Conservation (phyloP, 2,797 vertebrate species). For the Ctenosaura bakeri region DNA sequence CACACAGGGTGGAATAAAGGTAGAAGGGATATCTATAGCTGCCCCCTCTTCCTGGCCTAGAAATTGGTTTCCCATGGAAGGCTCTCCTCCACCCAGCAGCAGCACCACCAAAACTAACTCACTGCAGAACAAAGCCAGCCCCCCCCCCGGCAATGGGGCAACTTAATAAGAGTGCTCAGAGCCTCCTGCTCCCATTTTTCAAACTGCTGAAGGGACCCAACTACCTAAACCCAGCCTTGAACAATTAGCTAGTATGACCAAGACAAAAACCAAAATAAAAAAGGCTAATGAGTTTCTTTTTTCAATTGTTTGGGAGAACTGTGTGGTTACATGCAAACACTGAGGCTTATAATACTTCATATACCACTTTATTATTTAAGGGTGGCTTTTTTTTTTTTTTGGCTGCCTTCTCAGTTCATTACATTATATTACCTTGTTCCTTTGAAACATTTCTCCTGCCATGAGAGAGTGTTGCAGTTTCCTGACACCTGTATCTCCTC, state of each 20-base stretch:
- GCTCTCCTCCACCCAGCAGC: no score
- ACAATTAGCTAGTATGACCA: no score
- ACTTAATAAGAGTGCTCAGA: not conserved
- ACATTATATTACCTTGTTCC: slow-evolving; percentile 71
- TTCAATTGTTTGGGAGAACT: not conserved
- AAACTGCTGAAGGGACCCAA: not conserved
- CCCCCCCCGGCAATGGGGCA: not conserved
- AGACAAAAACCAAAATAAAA: no score
- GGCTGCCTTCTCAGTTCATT: not conserved
- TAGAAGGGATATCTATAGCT: no score
- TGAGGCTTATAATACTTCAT: not conserved
- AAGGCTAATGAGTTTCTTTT: not conserved
- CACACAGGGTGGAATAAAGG: no score
- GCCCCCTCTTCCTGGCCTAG: no score
- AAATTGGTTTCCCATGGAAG: no score
- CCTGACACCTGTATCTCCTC: slow-evolving; percentile 75
- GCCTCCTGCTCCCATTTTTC: not conserved
- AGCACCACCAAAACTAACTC: no score
- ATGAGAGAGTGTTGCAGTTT: slow-evolving; percentile 66
- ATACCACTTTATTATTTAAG: not conserved
- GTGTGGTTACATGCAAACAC: not conserved
- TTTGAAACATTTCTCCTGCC: slow-evolving; percentile 71
- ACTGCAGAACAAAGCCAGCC: not conserved
- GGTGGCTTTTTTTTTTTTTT: not conserved
- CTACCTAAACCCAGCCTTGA: no score